phyloP scores from a whole-genome alignment of 2,888 invertebrate species.

The Graphium colonna region DNA sequence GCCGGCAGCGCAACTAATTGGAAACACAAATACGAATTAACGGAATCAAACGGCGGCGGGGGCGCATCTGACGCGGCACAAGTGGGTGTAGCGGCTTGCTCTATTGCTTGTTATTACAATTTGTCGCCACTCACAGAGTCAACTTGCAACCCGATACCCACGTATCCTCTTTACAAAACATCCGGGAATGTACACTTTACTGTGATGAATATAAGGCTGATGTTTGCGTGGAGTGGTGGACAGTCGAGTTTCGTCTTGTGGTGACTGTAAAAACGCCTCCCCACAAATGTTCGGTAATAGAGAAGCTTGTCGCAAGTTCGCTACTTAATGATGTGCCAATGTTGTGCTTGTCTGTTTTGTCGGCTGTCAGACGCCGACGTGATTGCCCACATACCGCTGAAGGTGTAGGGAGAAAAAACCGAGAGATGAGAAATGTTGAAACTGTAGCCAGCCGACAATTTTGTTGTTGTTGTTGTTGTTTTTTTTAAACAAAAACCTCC shows the following conservation, averaged over 20 bases:
- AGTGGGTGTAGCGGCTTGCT: constrained; percentile 42
- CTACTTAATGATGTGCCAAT: constrained; percentile 32
- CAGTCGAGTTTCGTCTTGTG: constrained; percentile 59
- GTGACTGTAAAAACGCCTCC: constrained; percentile 50
- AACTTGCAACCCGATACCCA: constrained; percentile 57
- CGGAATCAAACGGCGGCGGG: constrained; percentile 42
- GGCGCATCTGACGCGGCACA: constrained; percentile 35
- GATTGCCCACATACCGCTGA: background rate
- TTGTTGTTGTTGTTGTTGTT: no score
- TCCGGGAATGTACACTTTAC: constrained; percentile 2
- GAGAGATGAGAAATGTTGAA: background rate
- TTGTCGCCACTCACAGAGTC: constrained; percentile 66
- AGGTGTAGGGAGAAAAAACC: background rate
- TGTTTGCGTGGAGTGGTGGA: constrained; percentile 18
- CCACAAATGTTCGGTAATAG: constrained; percentile 47
- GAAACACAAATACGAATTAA: constrained; percentile 22
- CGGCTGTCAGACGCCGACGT: constrained; percentile 5
- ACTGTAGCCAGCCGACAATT: background rate
- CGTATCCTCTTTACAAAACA: no score
- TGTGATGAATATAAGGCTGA: background rate
- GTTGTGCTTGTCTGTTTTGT: constrained; percentile 26
- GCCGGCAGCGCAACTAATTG: constrained; percentile 13
- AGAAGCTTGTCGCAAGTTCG: constrained; percentile 44
- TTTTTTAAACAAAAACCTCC: background rate
- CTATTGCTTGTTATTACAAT: constrained; percentile 68